Evolutionary conservation across 2,888 invertebrate genomes (phyloP).

Genomic region (Caenorhabditis sulstoni): DNA sequence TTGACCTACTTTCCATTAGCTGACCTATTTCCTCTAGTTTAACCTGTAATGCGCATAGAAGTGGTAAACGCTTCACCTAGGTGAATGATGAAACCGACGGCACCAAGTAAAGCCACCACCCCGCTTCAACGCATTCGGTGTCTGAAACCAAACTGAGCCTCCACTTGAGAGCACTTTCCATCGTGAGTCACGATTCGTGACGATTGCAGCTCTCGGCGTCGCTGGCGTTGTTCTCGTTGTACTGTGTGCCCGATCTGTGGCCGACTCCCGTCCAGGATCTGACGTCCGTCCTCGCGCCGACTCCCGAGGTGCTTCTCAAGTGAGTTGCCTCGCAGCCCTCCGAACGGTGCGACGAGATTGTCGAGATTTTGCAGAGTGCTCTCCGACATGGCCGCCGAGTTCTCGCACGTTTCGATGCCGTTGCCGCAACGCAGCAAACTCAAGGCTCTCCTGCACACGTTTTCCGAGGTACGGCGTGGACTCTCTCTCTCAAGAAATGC

Average conservation of each 20-base stretch:
- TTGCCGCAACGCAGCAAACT: constrained; percentile 69
- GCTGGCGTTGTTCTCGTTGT: constrained; percentile 66
- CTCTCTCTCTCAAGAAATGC: background rate
- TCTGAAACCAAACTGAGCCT: no score
- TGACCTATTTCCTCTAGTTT: no score
- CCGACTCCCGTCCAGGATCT: constrained; percentile 70
- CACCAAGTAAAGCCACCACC: no score
- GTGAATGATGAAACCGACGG: no score
- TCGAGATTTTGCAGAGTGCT: constrained; percentile 63
- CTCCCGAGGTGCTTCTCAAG: constrained; percentile 72
- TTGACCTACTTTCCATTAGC: no score
- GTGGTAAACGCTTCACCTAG: no score
- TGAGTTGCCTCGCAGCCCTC: constrained; percentile 14
- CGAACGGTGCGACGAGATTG: no score
- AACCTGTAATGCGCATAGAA: no score
- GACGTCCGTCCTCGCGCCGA: constrained; percentile 65
- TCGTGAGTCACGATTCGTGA: no score
- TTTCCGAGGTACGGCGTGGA: constrained; percentile 54
- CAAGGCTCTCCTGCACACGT: constrained; percentile 69
- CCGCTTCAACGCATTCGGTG: no score
- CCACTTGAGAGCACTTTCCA: no score
- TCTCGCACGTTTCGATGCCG: constrained; percentile 70
- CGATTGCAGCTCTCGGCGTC: constrained; percentile 63
- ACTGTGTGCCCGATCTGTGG: constrained; percentile 74
- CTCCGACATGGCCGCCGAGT: constrained; percentile 75